Evolutionary conservation across 2,113 vertebrate species (phyloP).

Genomic region (Vicugna pacos): DNA sequence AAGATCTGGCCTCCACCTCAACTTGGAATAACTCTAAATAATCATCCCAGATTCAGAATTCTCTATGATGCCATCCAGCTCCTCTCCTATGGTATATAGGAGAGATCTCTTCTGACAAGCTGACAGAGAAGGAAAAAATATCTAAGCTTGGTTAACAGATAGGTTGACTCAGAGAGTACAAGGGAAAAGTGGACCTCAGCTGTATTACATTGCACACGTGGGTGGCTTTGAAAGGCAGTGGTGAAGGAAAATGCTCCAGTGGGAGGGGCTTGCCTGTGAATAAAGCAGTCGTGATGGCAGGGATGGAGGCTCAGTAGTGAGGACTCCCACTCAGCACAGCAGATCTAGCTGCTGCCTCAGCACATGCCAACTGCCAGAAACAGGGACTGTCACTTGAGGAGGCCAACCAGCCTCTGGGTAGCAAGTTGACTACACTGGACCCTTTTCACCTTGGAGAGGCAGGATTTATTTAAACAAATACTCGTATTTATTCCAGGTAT

Average conservation of each 20-base stretch:
- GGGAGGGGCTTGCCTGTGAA: not conserved
- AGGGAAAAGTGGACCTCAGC: not conserved
- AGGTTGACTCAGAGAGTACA: not conserved
- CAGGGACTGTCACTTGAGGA: not conserved
- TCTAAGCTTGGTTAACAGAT: not conserved
- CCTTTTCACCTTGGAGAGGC: not conserved
- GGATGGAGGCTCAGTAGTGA: not conserved
- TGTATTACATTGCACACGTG: too few relatives aligned
- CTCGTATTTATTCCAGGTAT: not conserved
- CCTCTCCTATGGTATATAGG: not conserved
- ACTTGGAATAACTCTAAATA: not conserved
- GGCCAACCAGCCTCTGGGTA: not conserved
- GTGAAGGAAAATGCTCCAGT: not conserved
- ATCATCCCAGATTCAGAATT: not conserved
- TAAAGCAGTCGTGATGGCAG: not conserved
- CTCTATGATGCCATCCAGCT: not conserved
- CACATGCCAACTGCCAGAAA: not conserved
- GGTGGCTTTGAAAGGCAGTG: not conserved
- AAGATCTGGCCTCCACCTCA: not conserved
- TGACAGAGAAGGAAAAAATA: not conserved
- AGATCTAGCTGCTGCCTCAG: not conserved
- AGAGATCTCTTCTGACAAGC: not conserved
- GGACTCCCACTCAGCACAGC: not conserved
- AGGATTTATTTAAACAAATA: constrained; percentile 10
- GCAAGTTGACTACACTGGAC: not conserved